A percentile compares a stretch with the other conserved stretches of the same genome.
phyloP scores from a whole-genome alignment of 2,888 invertebrate genomes.

The Polietes domitor region DNA sequence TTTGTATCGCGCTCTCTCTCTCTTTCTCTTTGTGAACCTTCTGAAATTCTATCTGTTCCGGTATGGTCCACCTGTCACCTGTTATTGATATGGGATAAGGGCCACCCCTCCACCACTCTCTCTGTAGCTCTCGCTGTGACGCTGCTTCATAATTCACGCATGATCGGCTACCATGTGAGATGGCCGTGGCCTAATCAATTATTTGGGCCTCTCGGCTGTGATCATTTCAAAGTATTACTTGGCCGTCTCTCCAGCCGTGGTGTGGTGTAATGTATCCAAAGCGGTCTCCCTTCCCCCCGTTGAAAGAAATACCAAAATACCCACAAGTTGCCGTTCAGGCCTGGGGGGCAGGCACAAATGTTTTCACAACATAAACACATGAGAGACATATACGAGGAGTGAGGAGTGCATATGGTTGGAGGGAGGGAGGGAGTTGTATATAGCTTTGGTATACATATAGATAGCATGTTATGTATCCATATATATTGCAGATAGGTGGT shows the following conservation, averaged over 20 bases:
- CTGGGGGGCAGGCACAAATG: not conserved
- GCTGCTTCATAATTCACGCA: not conserved
- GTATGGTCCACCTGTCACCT: not conserved
- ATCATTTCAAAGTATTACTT: constrained; percentile 10
- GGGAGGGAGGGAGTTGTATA: not conserved
- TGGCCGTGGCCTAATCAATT: constrained; percentile 19
- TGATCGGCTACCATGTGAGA: not conserved
- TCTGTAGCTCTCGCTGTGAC: no score
- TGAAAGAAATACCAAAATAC: not conserved
- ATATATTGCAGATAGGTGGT: not conserved
- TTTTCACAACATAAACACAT: not conserved
- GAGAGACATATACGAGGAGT: not conserved
- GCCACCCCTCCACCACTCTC: not conserved
- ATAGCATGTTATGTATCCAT: not conserved
- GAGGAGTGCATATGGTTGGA: not conserved
- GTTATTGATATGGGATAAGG: not conserved
- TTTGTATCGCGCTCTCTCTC: no score
- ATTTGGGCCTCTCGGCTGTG: not conserved
- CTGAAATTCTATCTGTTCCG: not conserved
- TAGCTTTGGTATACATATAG: not conserved
- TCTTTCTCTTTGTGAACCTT: no score
- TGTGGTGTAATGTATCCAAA: not conserved
- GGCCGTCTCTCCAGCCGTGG: not conserved
- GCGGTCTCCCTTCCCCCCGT: not conserved
- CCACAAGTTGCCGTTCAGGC: not conserved